Evolutionary conservation across 2,888 invertebrate species (phyloP).

Genomic region (Eustalomyia histrio): DNA sequence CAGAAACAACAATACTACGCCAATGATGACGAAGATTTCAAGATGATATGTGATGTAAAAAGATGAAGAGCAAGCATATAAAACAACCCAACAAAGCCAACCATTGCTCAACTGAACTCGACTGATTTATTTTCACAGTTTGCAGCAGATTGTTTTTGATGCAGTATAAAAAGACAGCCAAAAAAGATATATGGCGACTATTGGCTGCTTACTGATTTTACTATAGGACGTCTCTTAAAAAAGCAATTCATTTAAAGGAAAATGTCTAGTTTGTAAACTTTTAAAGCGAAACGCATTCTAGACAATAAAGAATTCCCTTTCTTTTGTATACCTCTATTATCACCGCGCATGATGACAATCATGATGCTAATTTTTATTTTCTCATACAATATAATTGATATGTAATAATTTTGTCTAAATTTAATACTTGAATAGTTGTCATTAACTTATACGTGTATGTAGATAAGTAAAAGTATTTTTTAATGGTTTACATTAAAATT

Average conservation of each 20-base stretch:
- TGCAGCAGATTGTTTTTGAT: conserved; percentile 77
- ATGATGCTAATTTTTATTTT: conserved; percentile 12
- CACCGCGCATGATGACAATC: conserved; percentile 26
- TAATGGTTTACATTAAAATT: background rate
- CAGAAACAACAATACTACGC: conserved; percentile 49
- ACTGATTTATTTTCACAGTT: conserved; percentile 79
- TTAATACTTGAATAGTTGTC: background rate
- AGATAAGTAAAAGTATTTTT: background rate
- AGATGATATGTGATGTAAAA: conserved; percentile 60
- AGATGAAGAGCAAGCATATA: conserved; percentile 46
- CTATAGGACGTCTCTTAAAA: conserved; percentile 24
- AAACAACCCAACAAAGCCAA: conserved; percentile 38
- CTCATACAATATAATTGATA: conserved; percentile 6
- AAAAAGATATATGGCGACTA: conserved; percentile 74
- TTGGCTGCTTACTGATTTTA: conserved; percentile 68
- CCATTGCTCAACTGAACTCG: conserved; percentile 70
- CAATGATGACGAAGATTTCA: conserved; percentile 45
- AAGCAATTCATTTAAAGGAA: conserved; percentile 30
- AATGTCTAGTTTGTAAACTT: conserved; percentile 23
- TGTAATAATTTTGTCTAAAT: conserved; percentile 33
- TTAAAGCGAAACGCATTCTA: conserved; percentile 27
- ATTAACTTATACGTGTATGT: background rate
- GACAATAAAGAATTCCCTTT: conserved; percentile 53
- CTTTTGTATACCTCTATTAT: background rate
- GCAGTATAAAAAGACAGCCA: conserved; percentile 72